Evolutionary conservation across 2,797 vertebrate species (phyloP), one percentile per base, ranked within the genome.

Genomic region (Periophthalmus magnuspinnatus): DNA sequence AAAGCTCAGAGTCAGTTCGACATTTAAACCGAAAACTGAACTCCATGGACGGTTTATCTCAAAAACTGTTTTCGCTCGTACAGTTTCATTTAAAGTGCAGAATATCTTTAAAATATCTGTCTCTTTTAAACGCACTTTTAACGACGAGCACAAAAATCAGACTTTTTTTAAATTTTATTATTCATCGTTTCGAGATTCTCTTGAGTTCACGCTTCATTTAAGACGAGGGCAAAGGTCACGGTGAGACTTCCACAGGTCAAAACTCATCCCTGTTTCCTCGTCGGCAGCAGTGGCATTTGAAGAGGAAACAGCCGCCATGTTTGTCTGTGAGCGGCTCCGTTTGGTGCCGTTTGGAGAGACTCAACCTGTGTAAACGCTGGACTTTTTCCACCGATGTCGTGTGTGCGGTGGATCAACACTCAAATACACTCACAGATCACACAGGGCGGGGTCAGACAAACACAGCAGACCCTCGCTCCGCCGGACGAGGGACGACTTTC

Each of bases 301-400:
- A 67, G 69, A 54, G 67, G 61, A 68, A 74, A 64, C 0, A 24
- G 9, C 13, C 17, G 21, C n/a, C 11, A n/a, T 63, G 76, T 84
- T 84, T 83, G 79, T 72, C 71, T 67, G 64, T 67, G 56, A 74
- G 76, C 65, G 66, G 71, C 45, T 50, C 76, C 67, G 72, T 56
- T 48, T 62, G 54, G 75, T 21, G 69, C 78, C 56, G 57, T 65
- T 74, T 87, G 84, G 70, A 52, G 41, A 71, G 73, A 63, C 74
- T 81, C 84, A 88, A 74, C 84, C 86, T 88, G 86, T 82, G 83
- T 69, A 88, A 84, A 91, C 86, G 84, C 77, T 86, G 81, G 77
- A 77, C 33, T 21, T 77, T 84, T 71, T 83, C 87, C 84, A 82
- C 81, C 17, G 69, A 82, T 84, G 81, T 75, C 32, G 65, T 82